Conservation (phyloP, 2,888 invertebrate species). For the Alviniconcha strummeri region DNA sequence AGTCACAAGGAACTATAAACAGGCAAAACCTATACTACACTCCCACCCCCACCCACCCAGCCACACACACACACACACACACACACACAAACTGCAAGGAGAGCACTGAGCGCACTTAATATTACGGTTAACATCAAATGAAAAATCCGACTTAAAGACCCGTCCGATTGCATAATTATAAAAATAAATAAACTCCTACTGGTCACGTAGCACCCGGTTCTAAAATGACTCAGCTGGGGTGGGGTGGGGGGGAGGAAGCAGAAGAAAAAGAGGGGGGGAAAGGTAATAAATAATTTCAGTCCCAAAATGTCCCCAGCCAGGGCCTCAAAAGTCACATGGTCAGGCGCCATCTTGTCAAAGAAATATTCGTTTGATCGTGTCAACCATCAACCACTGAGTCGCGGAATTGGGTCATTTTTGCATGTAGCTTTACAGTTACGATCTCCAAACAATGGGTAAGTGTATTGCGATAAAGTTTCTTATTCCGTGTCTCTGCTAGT, state of each 20-base stretch:
- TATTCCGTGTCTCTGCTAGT: background rate
- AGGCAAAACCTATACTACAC: no score
- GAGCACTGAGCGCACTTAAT: no score
- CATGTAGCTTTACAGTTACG: background rate
- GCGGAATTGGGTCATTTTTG: slow-evolving; percentile 14
- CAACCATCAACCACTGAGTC: background rate
- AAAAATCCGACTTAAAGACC: no score
- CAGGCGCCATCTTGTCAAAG: slow-evolving; percentile 29
- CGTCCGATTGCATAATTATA: background rate
- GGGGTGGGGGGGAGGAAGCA: background rate
- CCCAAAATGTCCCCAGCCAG: background rate
- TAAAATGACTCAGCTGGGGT: background rate
- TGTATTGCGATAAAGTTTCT: background rate
- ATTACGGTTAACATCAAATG: no score
- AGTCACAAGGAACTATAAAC: no score
- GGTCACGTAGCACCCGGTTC: no score
- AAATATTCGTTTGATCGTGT: slow-evolving; percentile 17
- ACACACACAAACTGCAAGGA: no score
- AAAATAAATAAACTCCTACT: background rate
- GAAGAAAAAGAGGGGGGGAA: no score
- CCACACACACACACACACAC: no score
- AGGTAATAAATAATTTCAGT: no score
- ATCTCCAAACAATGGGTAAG: slow-evolving; percentile 21
- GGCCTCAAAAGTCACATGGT: slow-evolving; percentile 32
- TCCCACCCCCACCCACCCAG: no score